Base-by-base conservation (phyloP, 2,113 vertebrate genomes). In the Pagrus major region DNA sequence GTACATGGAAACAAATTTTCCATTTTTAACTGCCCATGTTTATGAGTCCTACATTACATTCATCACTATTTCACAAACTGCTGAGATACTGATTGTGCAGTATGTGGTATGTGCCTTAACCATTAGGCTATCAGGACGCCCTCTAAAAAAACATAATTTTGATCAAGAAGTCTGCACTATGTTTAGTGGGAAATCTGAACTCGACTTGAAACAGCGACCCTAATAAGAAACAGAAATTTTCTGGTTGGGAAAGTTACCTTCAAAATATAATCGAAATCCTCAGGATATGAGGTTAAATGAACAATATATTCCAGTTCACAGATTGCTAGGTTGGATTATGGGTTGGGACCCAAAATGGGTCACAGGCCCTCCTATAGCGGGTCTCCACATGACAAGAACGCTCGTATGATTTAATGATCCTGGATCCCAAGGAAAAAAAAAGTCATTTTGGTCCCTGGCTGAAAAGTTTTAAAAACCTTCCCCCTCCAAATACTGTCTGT, bases 251-350 rank as follows among this genome's bases (percentile, higher is more conserved):
- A 77, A 80, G 83, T 83, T 78, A 79, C 77, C 81, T 87, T 79
- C 14, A 80, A 78, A 88, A 86, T 69, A 80, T 66, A 84, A 83
- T 86, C 69, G 80, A 88, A 84, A 88, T 86, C 81, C 76, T 82
- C 84, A 87, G 87, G 90, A 90, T 91, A 54, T 91, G 74, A 91
- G 77, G 78, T 91, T 88, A 89, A 93, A 91, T 49, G 81, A 89
- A 92, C 77, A 84, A 71, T 91, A 87, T 84, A 92, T 91, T 86
- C 83, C 88, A 92, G 80, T 85, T 91, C 86, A 91, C 86, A 93
- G 90, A 89, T 90, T 87, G 88, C 81, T 89, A 31, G 60, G 58
- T 86, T 84, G 86, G 88, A 85, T 88, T 92, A 90, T 77, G 75
- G 80, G 78, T 78, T 81, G 78, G 78, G 86, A 86, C 63, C 71